Conservation (phyloP, 2,113 vertebrate genomes). For the Brienomyrus brachyistius region DNA sequence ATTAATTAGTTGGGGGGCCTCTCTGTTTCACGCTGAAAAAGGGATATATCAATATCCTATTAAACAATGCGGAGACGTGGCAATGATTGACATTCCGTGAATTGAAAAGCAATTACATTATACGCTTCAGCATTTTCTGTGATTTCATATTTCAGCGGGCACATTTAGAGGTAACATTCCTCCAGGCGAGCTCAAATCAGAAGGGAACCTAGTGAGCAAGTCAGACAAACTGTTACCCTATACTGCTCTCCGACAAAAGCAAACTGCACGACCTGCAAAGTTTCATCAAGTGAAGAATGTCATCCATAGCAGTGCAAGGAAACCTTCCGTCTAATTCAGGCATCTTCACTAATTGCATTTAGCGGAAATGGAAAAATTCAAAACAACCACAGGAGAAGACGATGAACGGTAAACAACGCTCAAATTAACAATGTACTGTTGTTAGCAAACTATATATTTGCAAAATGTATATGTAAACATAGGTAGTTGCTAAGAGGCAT, state of each 20-base stretch:
- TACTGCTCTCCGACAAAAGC: neutral
- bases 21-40: constrained; percentile 52
- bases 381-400: neutral
- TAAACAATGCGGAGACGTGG: constrained; percentile 61
- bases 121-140: constrained; percentile 53
- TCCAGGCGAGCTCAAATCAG: neutral
- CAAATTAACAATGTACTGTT: neutral
- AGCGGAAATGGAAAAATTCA: neutral
- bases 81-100: constrained; percentile 62
- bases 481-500: neutral
- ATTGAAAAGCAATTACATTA: constrained; percentile 61
- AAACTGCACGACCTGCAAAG: neutral
- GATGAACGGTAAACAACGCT: neutral
- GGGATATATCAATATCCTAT: constrained; percentile 69
- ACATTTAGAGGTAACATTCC: constrained; percentile 1
- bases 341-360: neutral
- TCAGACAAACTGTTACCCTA: neutral
- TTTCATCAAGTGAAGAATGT: neutral
- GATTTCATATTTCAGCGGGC: constrained; percentile 46
- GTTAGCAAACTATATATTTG: neutral
- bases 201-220: neutral
- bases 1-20: constrained; percentile 63
- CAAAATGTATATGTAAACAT: neutral
- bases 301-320: neutral
- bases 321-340: neutral